Conservation (phyloP, 2,888 invertebrate genomes). For the Tachystola acroxantha region DNA sequence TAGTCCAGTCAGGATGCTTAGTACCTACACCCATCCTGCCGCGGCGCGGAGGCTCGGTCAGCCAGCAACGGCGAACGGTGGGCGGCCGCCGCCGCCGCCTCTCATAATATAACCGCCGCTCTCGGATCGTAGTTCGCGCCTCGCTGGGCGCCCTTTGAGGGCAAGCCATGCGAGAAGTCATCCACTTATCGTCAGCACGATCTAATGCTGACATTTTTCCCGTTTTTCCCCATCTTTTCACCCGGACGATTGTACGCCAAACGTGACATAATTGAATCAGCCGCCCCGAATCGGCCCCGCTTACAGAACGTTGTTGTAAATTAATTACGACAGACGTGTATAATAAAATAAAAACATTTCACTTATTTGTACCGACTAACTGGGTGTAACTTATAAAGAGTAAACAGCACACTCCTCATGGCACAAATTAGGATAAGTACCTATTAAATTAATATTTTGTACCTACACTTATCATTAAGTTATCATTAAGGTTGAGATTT, state of each 20-base stretch:
- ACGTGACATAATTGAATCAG: slow-evolving; percentile 72
- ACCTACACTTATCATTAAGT: too few species aligned
- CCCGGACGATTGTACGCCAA: slow-evolving; percentile 55
- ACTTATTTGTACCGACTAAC: too few species aligned
- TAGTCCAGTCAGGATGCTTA: too few species aligned
- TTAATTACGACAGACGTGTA: slow-evolving; percentile 60
- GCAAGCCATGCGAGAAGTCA: slow-evolving; percentile 72
- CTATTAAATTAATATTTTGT: too few species aligned
- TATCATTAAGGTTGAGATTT: too few species aligned
- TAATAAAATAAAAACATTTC: slow-evolving; percentile 5
- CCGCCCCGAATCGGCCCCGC: slow-evolving; percentile 36
- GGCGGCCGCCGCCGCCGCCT: slow-evolving; percentile 19
- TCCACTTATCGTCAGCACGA: slow-evolving; percentile 71
- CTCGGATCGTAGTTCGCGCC: slow-evolving; percentile 35
- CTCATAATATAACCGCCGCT: slow-evolving; percentile 16
- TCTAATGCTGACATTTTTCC: slow-evolving; percentile 72
- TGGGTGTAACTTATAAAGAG: too few species aligned
- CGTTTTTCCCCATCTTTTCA: slow-evolving; percentile 71
- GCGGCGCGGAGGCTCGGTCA: too few species aligned
- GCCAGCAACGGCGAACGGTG: too few species aligned
- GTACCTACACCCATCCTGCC: too few species aligned
- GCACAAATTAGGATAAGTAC: too few species aligned
- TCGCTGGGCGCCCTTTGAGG: slow-evolving; percentile 66
- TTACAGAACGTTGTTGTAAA: slow-evolving; percentile 45
- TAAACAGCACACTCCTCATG: too few species aligned